phyloP scores from a whole-genome alignment of 2,113 vertebrate genomes.

The Pristiophorus japonicus region DNA sequence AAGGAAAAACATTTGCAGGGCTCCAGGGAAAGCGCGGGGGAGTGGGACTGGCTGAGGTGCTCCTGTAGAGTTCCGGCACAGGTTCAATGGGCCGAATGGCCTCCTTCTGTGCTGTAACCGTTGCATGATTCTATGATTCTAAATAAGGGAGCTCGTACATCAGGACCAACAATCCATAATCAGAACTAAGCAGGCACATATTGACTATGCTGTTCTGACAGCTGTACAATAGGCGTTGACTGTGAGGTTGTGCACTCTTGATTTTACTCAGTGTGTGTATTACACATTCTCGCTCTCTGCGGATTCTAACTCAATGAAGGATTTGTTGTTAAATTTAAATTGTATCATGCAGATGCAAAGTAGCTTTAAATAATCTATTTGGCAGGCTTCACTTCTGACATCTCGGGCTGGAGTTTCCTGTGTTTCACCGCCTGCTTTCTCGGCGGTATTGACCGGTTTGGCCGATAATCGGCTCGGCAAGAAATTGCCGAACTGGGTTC shows the following conservation, averaged over 20 bases:
- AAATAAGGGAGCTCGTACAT: background rate
- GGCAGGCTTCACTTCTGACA: background rate
- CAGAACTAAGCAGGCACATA: background rate
- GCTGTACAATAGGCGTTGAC: background rate
- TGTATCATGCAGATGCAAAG: background rate
- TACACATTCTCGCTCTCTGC: background rate
- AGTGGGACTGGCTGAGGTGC: too few relatives aligned
- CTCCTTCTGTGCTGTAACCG: too few relatives aligned
- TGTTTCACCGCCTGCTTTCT: too few relatives aligned
- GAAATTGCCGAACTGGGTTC: too few relatives aligned
- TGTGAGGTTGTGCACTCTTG: background rate
- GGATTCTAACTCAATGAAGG: background rate
- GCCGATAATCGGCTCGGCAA: too few relatives aligned
- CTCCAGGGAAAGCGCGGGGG: too few relatives aligned
- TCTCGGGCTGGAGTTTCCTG: too few relatives aligned
- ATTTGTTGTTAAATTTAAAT: background rate
- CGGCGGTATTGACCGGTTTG: too few relatives aligned
- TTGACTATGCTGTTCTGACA: background rate
- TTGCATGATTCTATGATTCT: too few relatives aligned
- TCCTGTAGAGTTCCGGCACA: too few relatives aligned
- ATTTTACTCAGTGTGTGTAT: background rate
- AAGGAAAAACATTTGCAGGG: too few relatives aligned
- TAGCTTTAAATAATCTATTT: background rate
- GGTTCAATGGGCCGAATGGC: too few relatives aligned
- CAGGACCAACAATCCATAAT: background rate